Evolutionary conservation across 1,140 invertebrate species (phyloP).

Genomic region (Cardiocondyla obscurior): DNA sequence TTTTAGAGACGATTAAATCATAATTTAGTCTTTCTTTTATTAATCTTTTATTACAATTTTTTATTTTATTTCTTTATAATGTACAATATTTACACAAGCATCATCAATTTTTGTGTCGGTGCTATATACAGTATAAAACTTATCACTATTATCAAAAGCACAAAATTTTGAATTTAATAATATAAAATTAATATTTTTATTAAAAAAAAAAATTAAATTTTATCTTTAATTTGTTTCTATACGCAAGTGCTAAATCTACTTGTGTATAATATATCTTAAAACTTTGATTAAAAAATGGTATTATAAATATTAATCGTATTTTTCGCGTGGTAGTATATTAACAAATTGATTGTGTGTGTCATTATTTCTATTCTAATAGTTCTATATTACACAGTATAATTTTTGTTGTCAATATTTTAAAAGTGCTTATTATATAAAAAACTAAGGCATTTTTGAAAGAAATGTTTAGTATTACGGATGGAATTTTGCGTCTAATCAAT

Average conservation of each 20-base stretch:
- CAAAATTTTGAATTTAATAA: background rate
- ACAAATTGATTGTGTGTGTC: background rate
- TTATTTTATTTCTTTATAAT: too few relatives aligned
- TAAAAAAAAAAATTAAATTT: too few relatives aligned
- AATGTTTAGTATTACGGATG: too few relatives aligned
- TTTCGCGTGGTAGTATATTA: background rate
- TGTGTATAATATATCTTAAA: background rate
- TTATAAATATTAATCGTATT: background rate
- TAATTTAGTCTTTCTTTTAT: background rate
- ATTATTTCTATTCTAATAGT: conserved; percentile 1
- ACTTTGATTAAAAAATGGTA: background rate
- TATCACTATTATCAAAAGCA: background rate
- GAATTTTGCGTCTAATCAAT: conserved; percentile 4
- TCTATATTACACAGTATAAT: background rate
- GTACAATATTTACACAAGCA: conserved; percentile 33
- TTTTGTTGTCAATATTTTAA: too few relatives aligned
- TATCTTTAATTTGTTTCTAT: too few relatives aligned
- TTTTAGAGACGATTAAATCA: background rate
- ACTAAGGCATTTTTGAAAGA: too few relatives aligned
- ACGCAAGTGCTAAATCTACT: too few relatives aligned
- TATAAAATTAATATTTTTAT: too few relatives aligned
- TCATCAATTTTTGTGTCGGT: background rate
- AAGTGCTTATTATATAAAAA: too few relatives aligned
- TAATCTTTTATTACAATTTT: too few relatives aligned
- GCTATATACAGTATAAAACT: background rate